Percentiles rank a stretch among this genome's conserved stretches.
These are phyloP conservation scores for Sclerurus mexicanus DNA, from an alignment of 2,113 vertebrate genomes.

Conservation along the genomic window DNA sequence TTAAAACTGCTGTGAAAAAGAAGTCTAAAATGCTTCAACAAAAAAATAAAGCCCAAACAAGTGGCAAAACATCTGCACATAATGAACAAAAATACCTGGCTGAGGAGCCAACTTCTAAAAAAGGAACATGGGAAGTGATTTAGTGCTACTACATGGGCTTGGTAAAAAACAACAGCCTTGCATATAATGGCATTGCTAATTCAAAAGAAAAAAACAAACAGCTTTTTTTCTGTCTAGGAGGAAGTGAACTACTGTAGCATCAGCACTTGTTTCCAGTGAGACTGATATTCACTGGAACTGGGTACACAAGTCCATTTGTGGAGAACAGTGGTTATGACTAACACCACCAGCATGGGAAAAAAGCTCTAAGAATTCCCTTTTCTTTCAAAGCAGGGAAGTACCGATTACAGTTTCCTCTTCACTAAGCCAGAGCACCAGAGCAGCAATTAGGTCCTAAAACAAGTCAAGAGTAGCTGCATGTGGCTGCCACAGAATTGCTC, in stretches of 20 bases:
- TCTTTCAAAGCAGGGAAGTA: constrained; percentile 40
- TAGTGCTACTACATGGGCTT: background rate
- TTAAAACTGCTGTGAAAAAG: background rate
- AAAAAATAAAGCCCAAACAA: background rate
- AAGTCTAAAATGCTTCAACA: background rate
- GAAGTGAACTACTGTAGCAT: constrained; percentile 14
- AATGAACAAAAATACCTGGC: constrained; percentile 11
- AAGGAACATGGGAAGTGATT: constrained; percentile 14
- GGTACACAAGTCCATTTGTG: background rate
- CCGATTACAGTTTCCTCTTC: background rate
- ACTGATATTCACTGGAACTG: background rate
- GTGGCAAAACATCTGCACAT: constrained; percentile 8
- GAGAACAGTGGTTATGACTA: constrained; percentile 11
- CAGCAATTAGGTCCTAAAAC: background rate
- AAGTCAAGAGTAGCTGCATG: background rate
- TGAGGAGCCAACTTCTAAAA: constrained; percentile 12
- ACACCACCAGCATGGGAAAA: constrained; percentile 21
- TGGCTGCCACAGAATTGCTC: background rate
- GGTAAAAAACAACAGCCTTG: background rate
- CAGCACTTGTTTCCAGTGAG: constrained; percentile 10
- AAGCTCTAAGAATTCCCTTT: constrained; percentile 40
- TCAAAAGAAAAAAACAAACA: background rate
- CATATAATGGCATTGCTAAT: background rate
- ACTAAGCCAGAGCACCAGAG: background rate
- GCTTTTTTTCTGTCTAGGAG: background rate